Base-by-base conservation (phyloP, 2,888 invertebrate species). In the Andrena hattorfiana region DNA sequence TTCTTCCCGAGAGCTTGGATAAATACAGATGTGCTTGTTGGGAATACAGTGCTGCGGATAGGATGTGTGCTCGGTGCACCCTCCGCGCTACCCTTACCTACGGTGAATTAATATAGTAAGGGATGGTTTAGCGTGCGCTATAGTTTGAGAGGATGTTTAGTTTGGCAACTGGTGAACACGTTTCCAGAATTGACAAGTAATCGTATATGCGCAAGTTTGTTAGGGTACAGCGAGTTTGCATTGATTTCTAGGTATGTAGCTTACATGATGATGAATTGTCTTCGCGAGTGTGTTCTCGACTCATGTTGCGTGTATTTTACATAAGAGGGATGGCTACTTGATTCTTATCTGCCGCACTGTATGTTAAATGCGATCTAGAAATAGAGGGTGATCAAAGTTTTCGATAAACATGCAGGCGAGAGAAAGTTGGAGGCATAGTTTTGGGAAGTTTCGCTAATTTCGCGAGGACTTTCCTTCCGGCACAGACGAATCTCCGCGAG, bases 401-500 rank as follows among this genome's bases (percentile, higher is more conserved):
- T 23, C 28, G 10, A 3, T 4, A 56, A 59, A 26, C 28, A 13
- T 8, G 8, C 26, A n/a, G 16, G n/a, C 4, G 35, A 28, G 26
- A 6, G 56, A 42, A 69, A 59, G 56, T 69, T 69, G 35, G 23
- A 28, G 69, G 59, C 42, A 54, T 10, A 48, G 30, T 64, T 54
- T 16, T 10, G 10, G 42, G 10, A 49, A 48, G 20, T 62, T 56
- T 49, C 26, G 51, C 10, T 56, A 32, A 78, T 66, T 66, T 66
- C 5, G 7, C 49, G 23, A 48, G 8, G 7, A 59, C 56, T 28
- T 32, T 8, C 16, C 26, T 35, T 30, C 51, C 56, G 54, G 20
- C n/a, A 30, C 35, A 68, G 51, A 13, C 20, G 51, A 80, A 73
- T 73, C 80, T 59, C 56, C 28, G 60, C 81, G 60, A 28, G 49